Conservation (phyloP, 2,113 vertebrate species). For the Pipra filicauda region DNA sequence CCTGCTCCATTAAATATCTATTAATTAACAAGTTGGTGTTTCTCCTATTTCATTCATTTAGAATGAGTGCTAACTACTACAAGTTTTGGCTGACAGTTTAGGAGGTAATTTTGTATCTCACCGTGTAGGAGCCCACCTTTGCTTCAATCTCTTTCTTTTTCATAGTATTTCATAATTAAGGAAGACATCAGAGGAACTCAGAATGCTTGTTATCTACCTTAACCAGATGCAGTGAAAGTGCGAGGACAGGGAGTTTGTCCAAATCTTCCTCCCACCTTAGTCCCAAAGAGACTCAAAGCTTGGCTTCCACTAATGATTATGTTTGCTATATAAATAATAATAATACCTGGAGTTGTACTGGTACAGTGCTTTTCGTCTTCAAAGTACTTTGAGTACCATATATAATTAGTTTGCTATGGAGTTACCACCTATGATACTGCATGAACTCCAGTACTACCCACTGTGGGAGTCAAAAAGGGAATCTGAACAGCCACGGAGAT, state of each 20-base stretch:
- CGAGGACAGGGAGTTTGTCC: neutral
- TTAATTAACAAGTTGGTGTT: neutral
- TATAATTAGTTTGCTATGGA: conserved; percentile 12
- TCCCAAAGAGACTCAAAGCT: neutral
- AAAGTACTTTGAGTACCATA: conserved; percentile 17
- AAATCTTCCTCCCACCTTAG: conserved; percentile 16
- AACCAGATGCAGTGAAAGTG: conserved; percentile 25
- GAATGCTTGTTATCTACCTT: conserved; percentile 36
- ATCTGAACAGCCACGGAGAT: neutral
- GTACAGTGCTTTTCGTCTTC: conserved; percentile 50
- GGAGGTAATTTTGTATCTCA: conserved; percentile 32
- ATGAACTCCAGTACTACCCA: neutral
- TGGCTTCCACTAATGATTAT: neutral
- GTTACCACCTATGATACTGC: neutral
- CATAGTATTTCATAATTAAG: conserved; percentile 33
- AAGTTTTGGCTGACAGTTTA: neutral
- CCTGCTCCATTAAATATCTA: neutral
- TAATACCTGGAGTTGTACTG: neutral
- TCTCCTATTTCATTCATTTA: conserved; percentile 5
- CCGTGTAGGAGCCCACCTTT: conserved; percentile 14
- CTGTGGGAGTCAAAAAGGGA: neutral
- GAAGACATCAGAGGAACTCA: neutral
- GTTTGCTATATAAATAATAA: neutral
- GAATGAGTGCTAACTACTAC: neutral
- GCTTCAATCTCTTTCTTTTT: conserved; percentile 24